Conservation (phyloP, 1,140 invertebrate genomes). For the Drosophila sulfurigaster region DNA sequence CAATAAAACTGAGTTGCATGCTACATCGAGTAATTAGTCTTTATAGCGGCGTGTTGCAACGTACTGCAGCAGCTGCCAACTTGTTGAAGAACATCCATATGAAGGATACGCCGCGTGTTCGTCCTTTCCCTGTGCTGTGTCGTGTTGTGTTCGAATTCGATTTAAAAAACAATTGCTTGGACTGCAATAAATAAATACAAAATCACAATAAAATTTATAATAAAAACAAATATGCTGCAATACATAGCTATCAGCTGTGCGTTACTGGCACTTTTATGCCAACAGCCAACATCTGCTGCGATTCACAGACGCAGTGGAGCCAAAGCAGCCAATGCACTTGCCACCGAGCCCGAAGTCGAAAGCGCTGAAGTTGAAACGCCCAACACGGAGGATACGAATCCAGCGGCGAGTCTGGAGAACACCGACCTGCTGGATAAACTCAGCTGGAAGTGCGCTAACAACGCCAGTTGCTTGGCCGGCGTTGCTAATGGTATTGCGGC, state of each 20-base stretch:
- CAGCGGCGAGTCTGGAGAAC: constrained; percentile 53
- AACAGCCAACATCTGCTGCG: constrained; percentile 44
- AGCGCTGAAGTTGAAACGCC: background rate
- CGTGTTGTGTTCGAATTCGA: constrained; percentile 21
- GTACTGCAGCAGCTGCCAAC: constrained; percentile 68
- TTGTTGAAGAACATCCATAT: constrained; percentile 61
- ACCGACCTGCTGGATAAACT: constrained; percentile 77
- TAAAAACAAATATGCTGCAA: constrained; percentile 47
- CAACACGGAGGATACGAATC: constrained; percentile 24
- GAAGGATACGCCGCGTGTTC: constrained; percentile 74
- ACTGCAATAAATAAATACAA: background rate
- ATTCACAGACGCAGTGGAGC: constrained; percentile 73
- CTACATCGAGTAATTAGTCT: constrained; percentile 81
- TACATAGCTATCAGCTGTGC: constrained; percentile 52
- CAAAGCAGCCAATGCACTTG: constrained; percentile 48
- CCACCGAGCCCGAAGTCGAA: constrained; percentile 2
- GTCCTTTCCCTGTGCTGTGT: constrained; percentile 43
- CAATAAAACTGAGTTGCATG: constrained; percentile 85
- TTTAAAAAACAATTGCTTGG: background rate
- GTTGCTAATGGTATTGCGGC: constrained; percentile 68
- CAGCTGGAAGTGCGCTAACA: constrained; percentile 84
- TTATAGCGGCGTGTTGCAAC: constrained; percentile 66
- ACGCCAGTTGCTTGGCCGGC: constrained; percentile 75
- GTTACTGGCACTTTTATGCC: constrained; percentile 52
- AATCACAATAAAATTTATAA: constrained; percentile 5